Percentiles rank a stretch among this genome's conserved stretches.
These are phyloP conservation scores for Campoletis sonorensis DNA, from an alignment of 1,140 invertebrate species.

Conservation along the genomic window DNA sequence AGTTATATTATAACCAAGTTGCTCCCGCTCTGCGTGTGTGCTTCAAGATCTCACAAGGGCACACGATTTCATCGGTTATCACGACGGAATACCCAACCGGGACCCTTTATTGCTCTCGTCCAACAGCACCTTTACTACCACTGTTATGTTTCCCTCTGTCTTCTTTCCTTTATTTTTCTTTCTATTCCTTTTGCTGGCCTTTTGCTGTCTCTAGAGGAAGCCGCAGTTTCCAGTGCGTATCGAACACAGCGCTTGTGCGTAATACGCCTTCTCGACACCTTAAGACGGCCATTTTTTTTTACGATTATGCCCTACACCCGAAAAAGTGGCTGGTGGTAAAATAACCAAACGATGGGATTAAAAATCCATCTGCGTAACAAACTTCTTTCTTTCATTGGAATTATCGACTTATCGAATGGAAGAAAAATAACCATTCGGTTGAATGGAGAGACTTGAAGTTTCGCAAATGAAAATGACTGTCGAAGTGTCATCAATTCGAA, in stretches of 20 bases:
- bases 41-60: slow-evolving; percentile 30
- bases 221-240: neutral
- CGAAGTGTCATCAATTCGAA: slow-evolving; percentile 20
- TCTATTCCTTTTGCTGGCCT: neutral
- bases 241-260: neutral
- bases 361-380: neutral
- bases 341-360: slow-evolving; percentile 36
- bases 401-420: slow-evolving; percentile 15
- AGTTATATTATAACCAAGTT: slow-evolving; percentile 24
- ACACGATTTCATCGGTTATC: slow-evolving; percentile 60
- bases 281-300: slow-evolving; percentile 37
- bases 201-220: neutral
- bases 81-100: slow-evolving; percentile 51
- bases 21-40: slow-evolving; percentile 25
- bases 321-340: slow-evolving; percentile 2
- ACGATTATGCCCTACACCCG: slow-evolving; percentile 17
- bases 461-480: slow-evolving; percentile 32
- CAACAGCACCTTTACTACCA: slow-evolving; percentile 43
- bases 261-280: slow-evolving; percentile 42
- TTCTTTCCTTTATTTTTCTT: neutral
- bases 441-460: slow-evolving; percentile 8
- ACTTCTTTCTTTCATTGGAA: neutral
- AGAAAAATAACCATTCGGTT: neutral
- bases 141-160: slow-evolving; percentile 19
- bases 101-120: slow-evolving; percentile 44